Evolutionary conservation across 2,113 vertebrate genomes (phyloP), one percentile per base, ranked within the genome.

Genomic region (Fulica atra): DNA sequence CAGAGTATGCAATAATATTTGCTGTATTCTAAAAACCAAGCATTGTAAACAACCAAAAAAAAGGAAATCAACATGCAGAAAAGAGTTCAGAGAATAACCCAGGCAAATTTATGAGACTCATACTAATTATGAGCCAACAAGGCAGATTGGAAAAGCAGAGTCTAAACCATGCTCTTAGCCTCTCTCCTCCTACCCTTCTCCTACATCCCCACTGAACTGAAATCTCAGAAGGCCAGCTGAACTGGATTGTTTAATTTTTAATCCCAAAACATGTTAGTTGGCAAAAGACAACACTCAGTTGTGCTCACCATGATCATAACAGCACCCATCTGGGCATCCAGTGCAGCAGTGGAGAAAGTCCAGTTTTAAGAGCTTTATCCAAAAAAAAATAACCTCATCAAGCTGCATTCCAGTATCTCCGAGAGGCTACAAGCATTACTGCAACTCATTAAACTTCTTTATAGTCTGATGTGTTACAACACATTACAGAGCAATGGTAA

Each of bases 361-460:
- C 28, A 42, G 7, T 42, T 88, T 78, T 24, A 60, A 79, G 50
- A 1, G 1, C 29, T 76, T 57, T 15, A 25, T 40, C 4, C 42
- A 54, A 61, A 69, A 53, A 24, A 46, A 18, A 42, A n/a, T n/a
- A 44, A 16, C 28, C 28, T 81, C 73, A 64, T 64, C 1, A 0
- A 89, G 61, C 51, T 63, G 16, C 13, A 51, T 44, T 42, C 56
- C 73, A 86, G 66, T 65, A 61, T 79, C 69, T 94, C 68, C 9
- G 9, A 90, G 88, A 86, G 54, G 61, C 61, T 40, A 36, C 70
- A 74, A 87, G n/a, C 51, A 76, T 66, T 96, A 92, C 69, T 77
- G 50, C 35, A 81, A 86, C 60, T 92, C 77, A 89, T 94, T 96
- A 92, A 95, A 88, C 42, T 94, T 95, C 81, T 95, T 84, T 89